phyloP scores from a whole-genome alignment of 2,797 vertebrate species.

The Poecilia velifera region DNA sequence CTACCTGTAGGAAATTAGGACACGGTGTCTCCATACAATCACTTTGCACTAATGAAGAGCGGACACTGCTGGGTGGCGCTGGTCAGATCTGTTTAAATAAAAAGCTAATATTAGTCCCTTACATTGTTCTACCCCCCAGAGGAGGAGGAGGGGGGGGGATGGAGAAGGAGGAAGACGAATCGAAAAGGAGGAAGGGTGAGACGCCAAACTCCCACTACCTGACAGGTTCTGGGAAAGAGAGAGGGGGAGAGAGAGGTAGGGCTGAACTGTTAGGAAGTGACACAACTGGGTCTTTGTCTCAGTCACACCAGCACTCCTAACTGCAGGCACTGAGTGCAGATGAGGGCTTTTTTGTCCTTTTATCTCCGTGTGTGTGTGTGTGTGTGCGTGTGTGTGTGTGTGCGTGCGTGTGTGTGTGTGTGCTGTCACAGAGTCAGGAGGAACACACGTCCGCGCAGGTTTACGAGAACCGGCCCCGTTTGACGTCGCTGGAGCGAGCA shows the following conservation, averaged over 20 bases:
- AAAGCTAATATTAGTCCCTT: conserved; percentile 81
- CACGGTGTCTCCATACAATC: conserved; percentile 22
- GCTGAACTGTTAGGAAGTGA: conserved; percentile 92
- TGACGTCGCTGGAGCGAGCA: conserved; percentile 28
- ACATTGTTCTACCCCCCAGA: conserved; percentile 84
- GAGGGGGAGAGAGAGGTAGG: conserved; percentile 73
- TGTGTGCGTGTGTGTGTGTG: background rate
- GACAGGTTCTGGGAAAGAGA: conserved; percentile 72
- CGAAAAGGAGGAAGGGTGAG: conserved; percentile 70
- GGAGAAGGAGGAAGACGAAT: conserved; percentile 78
- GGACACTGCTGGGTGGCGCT: conserved; percentile 27
- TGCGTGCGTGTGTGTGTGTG: conserved; percentile 40
- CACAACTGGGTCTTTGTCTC: conserved; percentile 91
- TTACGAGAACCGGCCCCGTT: conserved; percentile 8
- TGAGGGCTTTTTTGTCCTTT: conserved; percentile 68
- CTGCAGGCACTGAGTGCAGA: conserved; percentile 83
- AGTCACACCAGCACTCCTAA: conserved; percentile 80
- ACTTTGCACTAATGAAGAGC: conserved; percentile 32
- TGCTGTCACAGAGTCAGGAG: conserved; percentile 16
- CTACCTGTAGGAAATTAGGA: conserved; percentile 11
- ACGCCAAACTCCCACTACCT: conserved; percentile 67
- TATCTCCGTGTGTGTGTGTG: conserved; percentile 50
- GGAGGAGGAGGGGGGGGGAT: conserved; percentile 70
- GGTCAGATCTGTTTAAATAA: conserved; percentile 71
- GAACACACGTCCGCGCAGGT: conserved; percentile 34